Evolutionary conservation across 2,888 invertebrate species (phyloP).

Genomic region (Pelosia muscerda): DNA sequence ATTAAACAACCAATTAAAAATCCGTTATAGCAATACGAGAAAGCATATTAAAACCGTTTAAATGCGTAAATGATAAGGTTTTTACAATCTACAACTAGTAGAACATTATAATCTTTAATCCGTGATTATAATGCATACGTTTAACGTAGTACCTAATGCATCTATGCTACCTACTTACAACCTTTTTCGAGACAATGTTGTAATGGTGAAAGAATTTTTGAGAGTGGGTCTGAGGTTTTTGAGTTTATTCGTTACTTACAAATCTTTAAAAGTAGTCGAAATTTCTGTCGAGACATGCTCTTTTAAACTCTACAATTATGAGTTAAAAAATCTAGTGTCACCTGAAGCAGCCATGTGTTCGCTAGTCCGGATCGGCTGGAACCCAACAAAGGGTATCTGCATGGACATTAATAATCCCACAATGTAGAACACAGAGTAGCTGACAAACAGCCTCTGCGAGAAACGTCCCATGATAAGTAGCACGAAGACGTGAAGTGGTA

Average conservation of each 20-base stretch:
- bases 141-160: background rate
- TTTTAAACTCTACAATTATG: background rate
- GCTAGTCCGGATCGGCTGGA: slow-evolving; percentile 99
- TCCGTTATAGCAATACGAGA: slow-evolving; percentile 12
- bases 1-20: slow-evolving; percentile 40
- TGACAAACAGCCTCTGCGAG: slow-evolving; percentile 96
- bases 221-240: too few species aligned
- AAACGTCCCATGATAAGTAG: slow-evolving; percentile 98
- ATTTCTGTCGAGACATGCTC: too few species aligned
- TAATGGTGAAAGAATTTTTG: too few species aligned
- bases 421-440: slow-evolving; percentile 99
- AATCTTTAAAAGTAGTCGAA: too few species aligned
- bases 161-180: too few species aligned
- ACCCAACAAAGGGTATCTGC: slow-evolving; percentile 98
- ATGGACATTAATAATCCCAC: slow-evolving; percentile 97
- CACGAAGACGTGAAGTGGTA: slow-evolving; percentile 98
- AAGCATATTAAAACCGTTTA: slow-evolving; percentile 33
- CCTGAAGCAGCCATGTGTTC: slow-evolving; percentile 99
- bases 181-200: too few species aligned
- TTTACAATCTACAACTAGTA: background rate
- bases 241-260: too few species aligned
- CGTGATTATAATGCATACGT: background rate
- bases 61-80: slow-evolving; percentile 9
- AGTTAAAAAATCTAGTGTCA: slow-evolving; percentile 59
- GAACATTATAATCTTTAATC: background rate